phyloP scores from a whole-genome alignment of 2,113 vertebrate species.

The Zapornia atra region DNA sequence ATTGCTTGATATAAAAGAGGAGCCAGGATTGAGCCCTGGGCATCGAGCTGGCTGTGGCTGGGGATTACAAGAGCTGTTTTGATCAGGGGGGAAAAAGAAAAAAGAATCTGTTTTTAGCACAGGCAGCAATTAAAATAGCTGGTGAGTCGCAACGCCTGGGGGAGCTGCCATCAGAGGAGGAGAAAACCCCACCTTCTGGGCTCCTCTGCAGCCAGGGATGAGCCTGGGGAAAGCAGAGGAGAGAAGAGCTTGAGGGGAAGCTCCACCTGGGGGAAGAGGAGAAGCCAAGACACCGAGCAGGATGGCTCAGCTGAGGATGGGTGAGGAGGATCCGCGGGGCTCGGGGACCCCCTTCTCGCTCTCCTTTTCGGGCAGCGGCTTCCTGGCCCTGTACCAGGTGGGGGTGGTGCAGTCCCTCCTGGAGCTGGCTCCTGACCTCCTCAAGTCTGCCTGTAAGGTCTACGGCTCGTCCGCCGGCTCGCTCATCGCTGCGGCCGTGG shows the following conservation, averaged over 20 bases:
- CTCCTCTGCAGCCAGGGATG: not conserved
- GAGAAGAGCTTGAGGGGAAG: not conserved
- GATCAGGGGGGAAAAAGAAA: not conserved
- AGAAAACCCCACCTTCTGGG: not conserved
- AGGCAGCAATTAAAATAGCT: conserved; percentile 45
- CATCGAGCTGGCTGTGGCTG: not conserved
- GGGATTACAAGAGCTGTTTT: conserved; percentile 17
- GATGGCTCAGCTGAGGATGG: not conserved
- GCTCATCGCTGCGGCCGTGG: conserved; percentile 81
- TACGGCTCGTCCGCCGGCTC: conserved; percentile 83
- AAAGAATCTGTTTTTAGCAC: conserved; percentile 27
- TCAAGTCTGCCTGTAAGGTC: conserved; percentile 73
- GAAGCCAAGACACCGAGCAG: accelerated
- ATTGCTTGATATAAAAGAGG: not conserved
- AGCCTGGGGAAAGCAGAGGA: not conserved
- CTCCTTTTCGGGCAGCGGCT: conserved; percentile 86
- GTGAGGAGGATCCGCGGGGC: not conserved
- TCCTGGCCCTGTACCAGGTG: conserved; percentile 82
- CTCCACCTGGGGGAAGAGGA: not conserved
- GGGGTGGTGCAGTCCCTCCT: conserved; percentile 81
- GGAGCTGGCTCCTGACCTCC: conserved; percentile 74
- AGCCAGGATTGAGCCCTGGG: not conserved
- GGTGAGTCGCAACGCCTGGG: not conserved
- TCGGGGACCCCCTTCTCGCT: conserved; percentile 62
- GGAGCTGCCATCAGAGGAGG: not conserved